Percentiles rank a stretch among this genome's conserved stretches.
phyloP scores from a whole-genome alignment of 2,797 vertebrate genomes.

The Pipistrellus kuhlii region DNA sequence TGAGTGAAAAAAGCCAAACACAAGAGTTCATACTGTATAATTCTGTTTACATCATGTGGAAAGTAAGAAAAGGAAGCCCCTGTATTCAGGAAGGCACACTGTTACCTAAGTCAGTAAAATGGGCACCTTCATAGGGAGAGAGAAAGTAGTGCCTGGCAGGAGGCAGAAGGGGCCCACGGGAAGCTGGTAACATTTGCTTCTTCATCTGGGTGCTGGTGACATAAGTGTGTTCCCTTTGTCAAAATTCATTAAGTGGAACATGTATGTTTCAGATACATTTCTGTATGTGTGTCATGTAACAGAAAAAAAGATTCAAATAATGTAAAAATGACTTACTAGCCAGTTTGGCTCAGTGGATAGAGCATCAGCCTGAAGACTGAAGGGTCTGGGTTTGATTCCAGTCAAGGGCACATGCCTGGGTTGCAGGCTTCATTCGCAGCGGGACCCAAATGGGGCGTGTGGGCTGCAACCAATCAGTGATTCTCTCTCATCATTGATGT shows the following conservation, averaged over 20 bases:
- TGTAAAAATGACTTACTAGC: background rate
- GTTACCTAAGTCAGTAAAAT: background rate
- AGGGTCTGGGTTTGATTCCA: too few species aligned
- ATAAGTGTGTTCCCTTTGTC: background rate
- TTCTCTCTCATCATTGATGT: too few species aligned
- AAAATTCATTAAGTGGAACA: background rate
- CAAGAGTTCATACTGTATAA: background rate
- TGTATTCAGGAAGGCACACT: background rate
- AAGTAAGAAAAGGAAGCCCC: background rate
- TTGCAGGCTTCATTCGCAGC: too few species aligned
- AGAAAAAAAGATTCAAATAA: background rate
- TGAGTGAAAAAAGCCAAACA: background rate
- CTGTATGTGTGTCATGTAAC: background rate
- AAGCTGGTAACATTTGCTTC: background rate
- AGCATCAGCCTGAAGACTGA: too few species aligned
- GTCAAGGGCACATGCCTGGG: too few species aligned
- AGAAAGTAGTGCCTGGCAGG: background rate
- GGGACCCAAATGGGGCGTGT: too few species aligned
- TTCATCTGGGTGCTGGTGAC: background rate
- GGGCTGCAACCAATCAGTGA: too few species aligned
- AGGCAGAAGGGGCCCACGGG: background rate
- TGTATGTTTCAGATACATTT: background rate
- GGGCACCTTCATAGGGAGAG: background rate
- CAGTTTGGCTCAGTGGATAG: too few species aligned
- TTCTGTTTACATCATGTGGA: background rate